Conservation (phyloP, 2,113 vertebrate genomes). For the Oxyura jamaicensis region DNA sequence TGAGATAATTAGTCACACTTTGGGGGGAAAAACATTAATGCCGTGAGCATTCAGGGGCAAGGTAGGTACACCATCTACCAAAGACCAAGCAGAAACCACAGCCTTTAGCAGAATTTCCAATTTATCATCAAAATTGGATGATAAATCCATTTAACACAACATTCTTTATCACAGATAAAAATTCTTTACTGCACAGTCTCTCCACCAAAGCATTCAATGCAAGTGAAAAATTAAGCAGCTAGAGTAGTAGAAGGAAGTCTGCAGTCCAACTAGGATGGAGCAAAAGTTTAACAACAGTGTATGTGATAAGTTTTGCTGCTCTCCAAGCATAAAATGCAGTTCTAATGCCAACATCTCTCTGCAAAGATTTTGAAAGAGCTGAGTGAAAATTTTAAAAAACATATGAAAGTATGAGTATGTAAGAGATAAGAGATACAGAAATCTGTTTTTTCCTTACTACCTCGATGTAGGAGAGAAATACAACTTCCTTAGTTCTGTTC, state of each 20-base stretch:
- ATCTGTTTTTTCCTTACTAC: not conserved
- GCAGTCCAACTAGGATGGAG: not conserved
- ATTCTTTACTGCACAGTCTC: not conserved
- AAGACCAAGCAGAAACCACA: not conserved
- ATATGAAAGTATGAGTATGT: not conserved
- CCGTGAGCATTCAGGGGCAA: not conserved
- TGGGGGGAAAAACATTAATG: rapidly evolving
- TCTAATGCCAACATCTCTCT: not conserved
- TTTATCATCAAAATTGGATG: not conserved
- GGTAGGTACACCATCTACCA: not conserved
- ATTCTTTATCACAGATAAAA: not conserved
- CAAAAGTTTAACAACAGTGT: not conserved
- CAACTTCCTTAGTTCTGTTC: not conserved
- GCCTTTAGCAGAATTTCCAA: not conserved
- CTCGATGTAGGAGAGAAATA: not conserved
- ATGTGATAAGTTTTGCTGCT: not conserved
- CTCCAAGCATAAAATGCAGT: not conserved
- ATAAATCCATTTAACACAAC: too few relatives aligned
- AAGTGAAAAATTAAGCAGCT: not conserved
- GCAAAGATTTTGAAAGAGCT: not conserved
- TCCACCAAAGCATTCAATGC: not conserved
- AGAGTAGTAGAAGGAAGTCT: not conserved
- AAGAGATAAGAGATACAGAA: rapidly evolving
- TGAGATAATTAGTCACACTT: not conserved
- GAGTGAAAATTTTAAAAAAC: not conserved